phyloP scores from a whole-genome alignment of 2,888 invertebrate genomes.

The Dolomedes plantarius region DNA sequence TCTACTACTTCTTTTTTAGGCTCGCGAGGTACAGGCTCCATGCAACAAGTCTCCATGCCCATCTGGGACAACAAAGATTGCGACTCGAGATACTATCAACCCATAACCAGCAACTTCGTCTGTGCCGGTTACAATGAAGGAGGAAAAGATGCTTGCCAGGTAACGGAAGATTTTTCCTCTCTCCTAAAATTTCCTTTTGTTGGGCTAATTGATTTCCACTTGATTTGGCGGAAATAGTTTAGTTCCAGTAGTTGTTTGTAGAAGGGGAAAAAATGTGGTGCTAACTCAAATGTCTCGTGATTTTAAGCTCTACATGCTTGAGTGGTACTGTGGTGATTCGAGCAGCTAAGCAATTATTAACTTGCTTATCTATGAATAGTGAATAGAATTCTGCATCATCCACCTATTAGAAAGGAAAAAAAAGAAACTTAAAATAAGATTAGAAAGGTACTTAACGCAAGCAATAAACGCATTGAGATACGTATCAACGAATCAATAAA shows the following conservation, averaged over 20 bases:
- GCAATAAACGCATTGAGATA: too few species aligned
- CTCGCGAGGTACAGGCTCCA: slow-evolving; percentile 69
- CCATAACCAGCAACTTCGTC: slow-evolving; percentile 91
- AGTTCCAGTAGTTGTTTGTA: background rate
- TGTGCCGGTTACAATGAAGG: slow-evolving; percentile 93
- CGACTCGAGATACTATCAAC: slow-evolving; percentile 89
- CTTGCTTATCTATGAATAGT: too few species aligned
- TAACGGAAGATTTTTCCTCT: slow-evolving; percentile 76
- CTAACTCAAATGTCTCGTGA: background rate
- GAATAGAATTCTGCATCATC: too few species aligned
- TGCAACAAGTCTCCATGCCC: slow-evolving; percentile 74
- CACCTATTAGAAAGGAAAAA: too few species aligned
- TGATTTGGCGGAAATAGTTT: background rate
- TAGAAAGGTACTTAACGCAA: too few species aligned
- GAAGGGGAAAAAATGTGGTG: background rate
- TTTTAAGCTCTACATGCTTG: background rate
- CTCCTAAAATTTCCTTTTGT: background rate
- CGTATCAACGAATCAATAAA: too few species aligned
- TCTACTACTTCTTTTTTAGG: slow-evolving; percentile 27
- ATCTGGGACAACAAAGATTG: slow-evolving; percentile 75
- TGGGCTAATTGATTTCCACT: background rate
- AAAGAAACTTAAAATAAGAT: too few species aligned
- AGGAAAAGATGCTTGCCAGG: slow-evolving; percentile 94
- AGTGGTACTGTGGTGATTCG: background rate
- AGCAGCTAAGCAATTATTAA: background rate